Conservation (phyloP, 2,797 vertebrate genomes). For the Argyrosomus regius region DNA sequence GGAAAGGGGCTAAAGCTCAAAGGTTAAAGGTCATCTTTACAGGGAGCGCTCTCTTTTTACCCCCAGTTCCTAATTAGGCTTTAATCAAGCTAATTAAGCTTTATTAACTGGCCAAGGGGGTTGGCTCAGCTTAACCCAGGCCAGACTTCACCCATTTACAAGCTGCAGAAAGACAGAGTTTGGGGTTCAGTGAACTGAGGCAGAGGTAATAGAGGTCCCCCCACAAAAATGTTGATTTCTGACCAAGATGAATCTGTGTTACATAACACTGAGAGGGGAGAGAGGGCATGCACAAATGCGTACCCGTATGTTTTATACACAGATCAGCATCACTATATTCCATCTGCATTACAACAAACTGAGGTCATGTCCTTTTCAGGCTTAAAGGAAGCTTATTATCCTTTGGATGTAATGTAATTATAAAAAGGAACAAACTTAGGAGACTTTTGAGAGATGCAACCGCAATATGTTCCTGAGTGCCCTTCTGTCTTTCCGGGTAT, state of each 20-base stretch:
- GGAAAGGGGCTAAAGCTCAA: slow-evolving; percentile 71
- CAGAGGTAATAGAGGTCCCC: slow-evolving; percentile 26
- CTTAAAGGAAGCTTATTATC: not conserved
- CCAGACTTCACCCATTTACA: slow-evolving; percentile 58
- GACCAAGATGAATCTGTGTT: slow-evolving; percentile 62
- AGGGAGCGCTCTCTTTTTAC: slow-evolving; percentile 62
- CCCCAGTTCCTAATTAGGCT: slow-evolving; percentile 76
- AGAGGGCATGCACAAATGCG: not conserved
- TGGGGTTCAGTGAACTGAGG: not conserved
- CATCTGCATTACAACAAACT: not conserved
- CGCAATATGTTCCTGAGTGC: slow-evolving; percentile 19
- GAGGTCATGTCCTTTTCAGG: not conserved
- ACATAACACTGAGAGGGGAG: slow-evolving; percentile 38
- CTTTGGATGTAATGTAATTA: slow-evolving; percentile 12
- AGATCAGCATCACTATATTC: not conserved
- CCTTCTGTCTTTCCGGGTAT: slow-evolving; percentile 22
- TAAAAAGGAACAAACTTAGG: not conserved
- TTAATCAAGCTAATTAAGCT: slow-evolving; percentile 86
- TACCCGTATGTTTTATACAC: not conserved
- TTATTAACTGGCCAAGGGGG: slow-evolving; percentile 75
- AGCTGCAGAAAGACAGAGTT: slow-evolving; percentile 15
- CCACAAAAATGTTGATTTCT: slow-evolving; percentile 41
- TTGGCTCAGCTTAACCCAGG: slow-evolving; percentile 52
- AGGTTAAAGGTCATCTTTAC: slow-evolving; percentile 79
- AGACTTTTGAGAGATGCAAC: not conserved